Evolutionary conservation across 2,113 vertebrate genomes (phyloP).

Genomic region (Orthonyx spaldingii): DNA sequence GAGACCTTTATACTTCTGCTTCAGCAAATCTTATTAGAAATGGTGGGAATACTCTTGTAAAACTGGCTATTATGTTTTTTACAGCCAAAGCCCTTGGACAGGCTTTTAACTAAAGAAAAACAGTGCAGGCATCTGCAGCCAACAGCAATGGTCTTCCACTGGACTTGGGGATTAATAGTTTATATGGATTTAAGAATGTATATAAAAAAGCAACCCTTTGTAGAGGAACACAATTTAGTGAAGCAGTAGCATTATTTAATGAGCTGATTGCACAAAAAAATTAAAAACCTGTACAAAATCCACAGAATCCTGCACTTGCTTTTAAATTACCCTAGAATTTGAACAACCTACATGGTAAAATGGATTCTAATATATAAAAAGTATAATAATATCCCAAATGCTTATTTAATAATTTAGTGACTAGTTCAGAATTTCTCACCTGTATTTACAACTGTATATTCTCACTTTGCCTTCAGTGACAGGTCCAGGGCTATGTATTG

Average conservation of each 20-base stretch:
- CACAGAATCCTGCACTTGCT: background rate
- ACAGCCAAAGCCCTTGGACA: background rate
- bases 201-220: background rate
- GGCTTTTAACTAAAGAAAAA: background rate
- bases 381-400: background rate
- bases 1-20: background rate
- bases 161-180: background rate
- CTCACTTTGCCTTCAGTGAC: conserved; percentile 72
- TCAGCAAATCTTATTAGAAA: background rate
- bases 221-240: background rate
- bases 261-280: background rate
- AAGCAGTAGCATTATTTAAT: background rate
- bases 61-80: background rate
- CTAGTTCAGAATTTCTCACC: conserved; percentile 64
- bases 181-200: background rate
- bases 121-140: background rate
- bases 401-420: background rate
- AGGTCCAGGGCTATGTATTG: conserved; percentile 53
- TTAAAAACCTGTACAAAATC: background rate
- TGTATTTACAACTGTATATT: conserved; percentile 88
- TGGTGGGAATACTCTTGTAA: background rate
- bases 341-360: background rate
- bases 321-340: background rate
- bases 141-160: background rate
- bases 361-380: background rate